A percentile compares a stretch with the other conserved stretches of the same genome.
phyloP scores from a whole-genome alignment of 2,113 vertebrate species.

The Chauna torquata region DNA sequence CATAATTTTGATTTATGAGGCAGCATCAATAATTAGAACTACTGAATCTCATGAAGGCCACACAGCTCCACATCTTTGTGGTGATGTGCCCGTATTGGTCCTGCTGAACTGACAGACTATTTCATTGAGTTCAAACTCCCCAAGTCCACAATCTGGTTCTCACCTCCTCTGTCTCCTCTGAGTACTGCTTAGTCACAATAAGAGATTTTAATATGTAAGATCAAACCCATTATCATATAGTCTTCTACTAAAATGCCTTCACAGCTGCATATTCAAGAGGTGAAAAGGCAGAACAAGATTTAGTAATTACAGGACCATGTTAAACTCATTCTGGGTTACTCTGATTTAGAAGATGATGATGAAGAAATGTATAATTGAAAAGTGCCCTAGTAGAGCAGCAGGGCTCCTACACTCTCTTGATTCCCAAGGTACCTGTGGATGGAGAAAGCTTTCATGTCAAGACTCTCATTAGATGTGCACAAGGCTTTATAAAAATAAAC shows the following conservation, averaged over 20 bases:
- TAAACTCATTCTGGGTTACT: not conserved
- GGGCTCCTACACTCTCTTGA: not conserved
- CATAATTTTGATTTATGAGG: not conserved
- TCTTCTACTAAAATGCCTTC: not conserved
- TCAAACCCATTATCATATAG: not conserved
- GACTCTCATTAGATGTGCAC: not conserved
- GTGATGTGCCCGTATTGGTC: fast-evolving
- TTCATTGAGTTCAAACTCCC: not conserved
- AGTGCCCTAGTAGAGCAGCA: not conserved
- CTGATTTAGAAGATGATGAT: not conserved
- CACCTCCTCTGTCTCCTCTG: not conserved
- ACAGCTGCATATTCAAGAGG: not conserved
- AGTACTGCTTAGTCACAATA: not conserved
- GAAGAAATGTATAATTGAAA: not conserved
- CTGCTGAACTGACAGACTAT: not conserved
- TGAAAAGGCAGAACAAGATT: not conserved
- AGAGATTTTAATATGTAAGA: not conserved
- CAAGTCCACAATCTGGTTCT: not conserved
- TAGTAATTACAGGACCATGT: not conserved
- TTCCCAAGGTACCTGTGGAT: slow-evolving; percentile 1
- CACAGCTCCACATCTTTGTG: fast-evolving
- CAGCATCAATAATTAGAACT: not conserved
- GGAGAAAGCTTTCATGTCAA: slow-evolving; percentile 16
- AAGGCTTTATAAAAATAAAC: slow-evolving; percentile 7
- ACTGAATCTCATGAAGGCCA: not conserved